Conservation (phyloP, 2,113 vertebrate genomes). For the Ceyx melanurus region DNA sequence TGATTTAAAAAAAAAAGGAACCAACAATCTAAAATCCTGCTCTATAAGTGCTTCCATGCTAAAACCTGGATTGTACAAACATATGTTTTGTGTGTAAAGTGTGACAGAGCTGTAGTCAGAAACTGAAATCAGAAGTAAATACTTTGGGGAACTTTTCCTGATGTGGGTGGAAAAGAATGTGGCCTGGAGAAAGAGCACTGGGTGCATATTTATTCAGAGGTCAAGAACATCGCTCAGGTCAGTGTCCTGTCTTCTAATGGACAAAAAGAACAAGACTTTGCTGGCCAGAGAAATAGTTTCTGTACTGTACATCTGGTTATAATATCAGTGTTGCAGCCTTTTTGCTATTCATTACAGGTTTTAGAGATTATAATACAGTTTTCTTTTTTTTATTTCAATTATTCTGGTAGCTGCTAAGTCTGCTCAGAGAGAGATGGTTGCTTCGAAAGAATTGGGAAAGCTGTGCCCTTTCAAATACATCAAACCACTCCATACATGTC, state of each 20-base stretch:
- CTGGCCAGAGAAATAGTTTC: not conserved
- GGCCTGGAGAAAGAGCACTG: conserved; percentile 8
- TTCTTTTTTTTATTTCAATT: conserved; percentile 9
- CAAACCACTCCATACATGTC: not conserved
- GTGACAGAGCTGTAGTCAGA: conserved; percentile 47
- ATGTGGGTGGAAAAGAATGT: conserved; percentile 36
- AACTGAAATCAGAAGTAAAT: conserved; percentile 55
- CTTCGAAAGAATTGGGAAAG: not conserved
- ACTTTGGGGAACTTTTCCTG: conserved; percentile 48
- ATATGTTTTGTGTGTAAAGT: conserved; percentile 58
- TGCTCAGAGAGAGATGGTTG: not conserved
- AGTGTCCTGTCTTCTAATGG: not conserved
- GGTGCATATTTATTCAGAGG: conserved; percentile 1
- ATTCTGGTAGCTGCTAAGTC: not conserved
- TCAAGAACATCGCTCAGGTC: not conserved
- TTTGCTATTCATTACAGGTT: not conserved
- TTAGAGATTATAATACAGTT: not conserved
- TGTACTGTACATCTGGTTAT: not conserved
- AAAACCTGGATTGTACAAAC: conserved; percentile 28
- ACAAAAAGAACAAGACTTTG: not conserved
- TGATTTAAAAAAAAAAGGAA: not conserved
- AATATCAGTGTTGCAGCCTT: not conserved
- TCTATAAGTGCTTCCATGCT: not conserved
- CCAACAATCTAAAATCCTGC: not conserved
- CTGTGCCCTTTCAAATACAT: not conserved